Evolutionary conservation across 1,140 invertebrate species (phyloP).

Genomic region (Caenorhabditis briggsae): DNA sequence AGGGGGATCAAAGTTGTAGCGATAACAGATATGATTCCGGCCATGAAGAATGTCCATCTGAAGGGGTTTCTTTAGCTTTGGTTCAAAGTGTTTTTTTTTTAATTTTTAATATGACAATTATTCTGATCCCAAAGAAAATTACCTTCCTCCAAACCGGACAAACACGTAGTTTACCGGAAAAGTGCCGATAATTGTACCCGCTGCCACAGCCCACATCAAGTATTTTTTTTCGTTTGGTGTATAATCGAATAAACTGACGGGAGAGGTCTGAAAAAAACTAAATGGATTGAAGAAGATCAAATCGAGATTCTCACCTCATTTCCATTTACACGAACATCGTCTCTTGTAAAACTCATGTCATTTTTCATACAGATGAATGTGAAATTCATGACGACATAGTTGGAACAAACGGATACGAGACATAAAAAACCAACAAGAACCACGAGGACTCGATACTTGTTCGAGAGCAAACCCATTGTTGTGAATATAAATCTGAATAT

Average conservation of each 20-base stretch:
- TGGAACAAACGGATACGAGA: conserved; percentile 52
- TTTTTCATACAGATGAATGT: conserved; percentile 61
- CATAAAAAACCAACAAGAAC: conserved; percentile 49
- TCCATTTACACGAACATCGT: neutral
- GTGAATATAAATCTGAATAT: neutral
- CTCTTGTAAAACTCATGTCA: conserved; percentile 42
- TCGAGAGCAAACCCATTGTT: conserved; percentile 16
- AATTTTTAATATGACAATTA: neutral
- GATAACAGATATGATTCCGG: conserved; percentile 45
- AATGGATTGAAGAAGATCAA: too few species aligned
- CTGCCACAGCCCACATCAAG: conserved; percentile 60
- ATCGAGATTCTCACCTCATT: conserved; percentile 45
- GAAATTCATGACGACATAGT: conserved; percentile 57
- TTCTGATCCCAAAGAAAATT: neutral
- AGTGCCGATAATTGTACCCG: conserved; percentile 56
- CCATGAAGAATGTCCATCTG: conserved; percentile 58
- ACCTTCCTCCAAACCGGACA: conserved; percentile 57
- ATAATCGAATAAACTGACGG: conserved; percentile 55
- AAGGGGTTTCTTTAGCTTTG: neutral
- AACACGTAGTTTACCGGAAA: conserved; percentile 58
- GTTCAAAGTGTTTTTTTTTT: neutral
- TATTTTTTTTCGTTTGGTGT: conserved; percentile 60
- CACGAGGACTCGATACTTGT: conserved; percentile 50
- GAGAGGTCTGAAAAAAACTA: conserved; percentile 53
- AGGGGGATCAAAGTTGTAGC: conserved; percentile 38